Conservation (phyloP, 2,888 invertebrate genomes). For the Lasius platythorax region DNA sequence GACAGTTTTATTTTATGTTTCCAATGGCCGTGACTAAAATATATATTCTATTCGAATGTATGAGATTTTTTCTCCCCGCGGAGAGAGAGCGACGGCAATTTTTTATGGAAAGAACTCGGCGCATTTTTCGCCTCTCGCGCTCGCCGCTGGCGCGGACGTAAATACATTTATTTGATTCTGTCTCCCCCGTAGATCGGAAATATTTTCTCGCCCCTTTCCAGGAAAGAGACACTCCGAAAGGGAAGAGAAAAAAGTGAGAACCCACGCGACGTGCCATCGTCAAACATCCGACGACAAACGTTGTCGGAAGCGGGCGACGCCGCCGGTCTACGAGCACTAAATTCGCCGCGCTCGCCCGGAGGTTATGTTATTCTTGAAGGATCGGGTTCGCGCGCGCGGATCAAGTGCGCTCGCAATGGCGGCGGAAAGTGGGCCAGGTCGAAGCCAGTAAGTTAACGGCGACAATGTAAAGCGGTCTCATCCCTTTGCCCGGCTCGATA, state of each 20-base stretch:
- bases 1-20: neutral
- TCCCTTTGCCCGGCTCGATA: constrained; percentile 48
- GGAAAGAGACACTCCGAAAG: neutral
- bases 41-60: neutral
- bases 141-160: constrained; percentile 15
- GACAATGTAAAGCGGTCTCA: constrained; percentile 54
- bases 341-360: neutral
- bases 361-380: constrained; percentile 35
- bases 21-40: neutral
- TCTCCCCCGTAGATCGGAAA: neutral
- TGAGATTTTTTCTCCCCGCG: neutral
- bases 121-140: neutral
- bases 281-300: constrained; percentile 18
- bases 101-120: neutral
- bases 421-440: constrained; percentile 53
- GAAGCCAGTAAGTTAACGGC: constrained; percentile 44
- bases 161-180: constrained; percentile 45
- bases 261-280: neutral
- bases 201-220: constrained; percentile 38
- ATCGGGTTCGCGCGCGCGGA: constrained; percentile 19
- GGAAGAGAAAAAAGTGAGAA: neutral
- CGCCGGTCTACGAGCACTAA: constrained; percentile 12
- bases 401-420: constrained; percentile 37
- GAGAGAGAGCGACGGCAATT: neutral
- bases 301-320: neutral